Evolutionary conservation across 2,113 vertebrate species (phyloP).

Genomic region (Psilopogon haemacephalus): DNA sequence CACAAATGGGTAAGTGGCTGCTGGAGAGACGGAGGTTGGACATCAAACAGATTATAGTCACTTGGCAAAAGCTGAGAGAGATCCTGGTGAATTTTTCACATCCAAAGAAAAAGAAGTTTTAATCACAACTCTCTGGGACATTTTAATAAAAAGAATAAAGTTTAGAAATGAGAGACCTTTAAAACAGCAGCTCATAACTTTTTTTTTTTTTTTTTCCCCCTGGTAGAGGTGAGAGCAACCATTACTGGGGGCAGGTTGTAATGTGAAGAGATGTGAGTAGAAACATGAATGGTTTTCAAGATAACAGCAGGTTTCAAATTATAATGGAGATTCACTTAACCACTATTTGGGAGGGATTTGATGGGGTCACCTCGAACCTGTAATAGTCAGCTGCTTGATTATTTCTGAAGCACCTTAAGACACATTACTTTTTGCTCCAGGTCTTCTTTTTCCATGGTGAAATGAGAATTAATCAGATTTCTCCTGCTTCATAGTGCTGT

Average conservation of each 20-base stretch:
- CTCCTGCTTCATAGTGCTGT: background rate
- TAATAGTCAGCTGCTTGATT: background rate
- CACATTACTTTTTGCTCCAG: background rate
- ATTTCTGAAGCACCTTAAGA: background rate
- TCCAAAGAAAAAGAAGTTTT: background rate
- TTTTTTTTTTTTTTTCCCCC: background rate
- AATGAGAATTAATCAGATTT: background rate
- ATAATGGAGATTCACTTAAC: background rate
- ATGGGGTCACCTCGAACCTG: background rate
- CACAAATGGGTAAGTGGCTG: background rate
- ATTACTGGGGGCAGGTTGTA: background rate
- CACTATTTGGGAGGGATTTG: background rate
- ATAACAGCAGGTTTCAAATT: background rate
- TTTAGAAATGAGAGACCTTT: background rate
- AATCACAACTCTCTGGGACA: background rate
- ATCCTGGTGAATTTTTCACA: background rate
- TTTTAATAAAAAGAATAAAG: background rate
- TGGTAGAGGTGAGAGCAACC: background rate
- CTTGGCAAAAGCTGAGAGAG: background rate
- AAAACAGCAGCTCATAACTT: background rate
- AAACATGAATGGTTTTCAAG: background rate
- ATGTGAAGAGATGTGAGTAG: background rate
- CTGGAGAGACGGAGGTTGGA: background rate
- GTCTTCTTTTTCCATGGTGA: background rate
- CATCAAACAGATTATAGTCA: background rate